These are phyloP conservation scores for Mimas tiliae DNA, from an alignment of 2,888 invertebrate genomes.

Conservation along the genomic window DNA sequence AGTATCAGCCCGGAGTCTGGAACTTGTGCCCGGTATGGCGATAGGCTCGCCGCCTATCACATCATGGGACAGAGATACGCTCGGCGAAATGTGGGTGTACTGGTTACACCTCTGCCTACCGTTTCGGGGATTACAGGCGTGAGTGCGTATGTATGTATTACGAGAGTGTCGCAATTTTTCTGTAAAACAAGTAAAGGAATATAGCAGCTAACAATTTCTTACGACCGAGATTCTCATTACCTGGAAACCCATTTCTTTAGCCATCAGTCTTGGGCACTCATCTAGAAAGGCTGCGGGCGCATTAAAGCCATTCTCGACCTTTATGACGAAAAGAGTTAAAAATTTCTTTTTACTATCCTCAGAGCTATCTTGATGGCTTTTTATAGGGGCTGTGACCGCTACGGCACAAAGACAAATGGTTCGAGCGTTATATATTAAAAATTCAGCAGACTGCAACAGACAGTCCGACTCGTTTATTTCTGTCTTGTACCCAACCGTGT, in stretches of 20 bases:
- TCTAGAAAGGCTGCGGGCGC: conserved; percentile 21
- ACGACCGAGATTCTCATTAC: conserved; percentile 12
- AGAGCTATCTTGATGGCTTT: conserved; percentile 16
- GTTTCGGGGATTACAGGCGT: too few relatives aligned
- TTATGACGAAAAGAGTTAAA: conserved; percentile 1
- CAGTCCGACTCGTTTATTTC: not conserved
- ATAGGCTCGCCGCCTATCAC: too few relatives aligned
- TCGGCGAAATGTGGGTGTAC: too few relatives aligned
- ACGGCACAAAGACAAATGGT: not conserved
- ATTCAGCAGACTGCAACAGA: conserved; percentile 1
- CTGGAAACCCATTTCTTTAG: not conserved
- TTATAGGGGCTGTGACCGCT: conserved; percentile 6
- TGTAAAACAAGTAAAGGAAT: too few relatives aligned
- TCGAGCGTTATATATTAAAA: conserved; percentile 13
- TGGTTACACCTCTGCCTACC: too few relatives aligned
- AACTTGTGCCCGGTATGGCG: too few relatives aligned
- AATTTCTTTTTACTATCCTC: conserved; percentile 16
- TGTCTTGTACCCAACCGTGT: not conserved
- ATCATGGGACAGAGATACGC: too few relatives aligned
- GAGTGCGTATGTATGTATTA: too few relatives aligned
- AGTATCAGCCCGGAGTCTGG: too few relatives aligned
- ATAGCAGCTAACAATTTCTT: conserved; percentile 4
- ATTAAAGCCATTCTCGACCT: conserved; percentile 18
- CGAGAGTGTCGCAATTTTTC: too few relatives aligned
- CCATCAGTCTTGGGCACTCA: conserved; percentile 14